Conservation (phyloP, 2,113 vertebrate genomes). For the Dicrurus megarhynchus region DNA sequence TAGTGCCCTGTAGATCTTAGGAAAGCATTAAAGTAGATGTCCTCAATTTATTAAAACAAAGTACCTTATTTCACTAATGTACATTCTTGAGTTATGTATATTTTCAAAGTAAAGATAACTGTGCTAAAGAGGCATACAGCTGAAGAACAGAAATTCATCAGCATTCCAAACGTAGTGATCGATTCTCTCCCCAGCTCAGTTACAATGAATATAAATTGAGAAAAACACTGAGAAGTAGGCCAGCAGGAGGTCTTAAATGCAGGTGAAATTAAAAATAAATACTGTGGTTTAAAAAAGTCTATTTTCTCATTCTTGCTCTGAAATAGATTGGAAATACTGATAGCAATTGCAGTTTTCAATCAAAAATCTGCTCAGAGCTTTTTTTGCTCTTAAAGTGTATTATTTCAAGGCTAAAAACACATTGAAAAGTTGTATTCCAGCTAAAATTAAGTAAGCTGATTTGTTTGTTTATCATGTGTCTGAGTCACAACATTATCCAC, state of each 20-base stretch:
- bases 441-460: not conserved
- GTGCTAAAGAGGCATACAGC: not conserved
- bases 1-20: not conserved
- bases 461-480: not conserved
- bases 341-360: not conserved
- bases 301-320: not conserved
- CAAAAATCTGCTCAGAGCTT: not conserved
- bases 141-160: not conserved
- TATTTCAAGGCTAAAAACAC: not conserved
- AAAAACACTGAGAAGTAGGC: not conserved
- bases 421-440: not conserved
- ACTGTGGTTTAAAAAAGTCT: not conserved
- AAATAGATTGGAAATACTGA: not conserved
- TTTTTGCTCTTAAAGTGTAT: not conserved
- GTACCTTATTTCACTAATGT: not conserved
- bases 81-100: not conserved
- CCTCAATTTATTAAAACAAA: not conserved
- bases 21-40: not conserved
- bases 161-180: not conserved
- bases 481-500: not conserved
- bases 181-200: not conserved
- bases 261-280: slow-evolving; percentile 47
- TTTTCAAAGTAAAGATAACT: not conserved
- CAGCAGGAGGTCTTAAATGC: not conserved
- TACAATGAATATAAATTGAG: slow-evolving; percentile 8